Conservation (phyloP, 1,140 invertebrate species). For the Drosophila arawakana region DNA sequence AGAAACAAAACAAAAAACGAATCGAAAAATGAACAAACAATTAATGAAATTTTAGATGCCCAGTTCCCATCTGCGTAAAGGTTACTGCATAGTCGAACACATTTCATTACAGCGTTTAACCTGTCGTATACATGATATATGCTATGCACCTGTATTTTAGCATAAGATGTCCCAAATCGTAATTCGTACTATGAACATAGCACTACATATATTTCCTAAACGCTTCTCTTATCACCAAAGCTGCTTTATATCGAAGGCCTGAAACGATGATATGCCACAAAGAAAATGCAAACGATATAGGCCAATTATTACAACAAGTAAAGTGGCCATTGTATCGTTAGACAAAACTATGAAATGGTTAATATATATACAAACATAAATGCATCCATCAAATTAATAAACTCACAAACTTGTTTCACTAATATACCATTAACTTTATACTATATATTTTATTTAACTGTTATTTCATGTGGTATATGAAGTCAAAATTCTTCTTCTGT, state of each 20-base stretch:
- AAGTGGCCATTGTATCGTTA: constrained; percentile 41
- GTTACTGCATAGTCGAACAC: constrained; percentile 8
- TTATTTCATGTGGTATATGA: not conserved
- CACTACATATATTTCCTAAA: constrained; percentile 42
- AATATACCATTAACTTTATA: constrained; percentile 44
- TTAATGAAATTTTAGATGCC: constrained; percentile 15
- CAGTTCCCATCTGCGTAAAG: constrained; percentile 14
- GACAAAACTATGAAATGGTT: constrained; percentile 44
- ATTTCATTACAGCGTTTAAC: constrained; percentile 2
- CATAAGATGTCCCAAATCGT: constrained; percentile 30
- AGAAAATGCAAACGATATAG: constrained; percentile 36
- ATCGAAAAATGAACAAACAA: constrained; percentile 48
- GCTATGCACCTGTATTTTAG: constrained; percentile 42
- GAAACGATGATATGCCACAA: constrained; percentile 23
- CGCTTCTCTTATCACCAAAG: constrained; percentile 71
- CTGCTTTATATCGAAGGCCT: constrained; percentile 71
- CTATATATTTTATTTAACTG: constrained; percentile 26
- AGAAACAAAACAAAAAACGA: constrained; percentile 57
- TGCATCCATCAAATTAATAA: constrained; percentile 50
- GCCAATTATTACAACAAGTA: constrained; percentile 32
- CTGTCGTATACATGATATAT: not conserved
- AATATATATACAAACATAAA: constrained; percentile 35
- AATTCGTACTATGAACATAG: constrained; percentile 10
- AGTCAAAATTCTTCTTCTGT: not conserved
- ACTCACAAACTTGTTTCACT: constrained; percentile 66